Percentiles rank a stretch among this genome's conserved stretches.
Evolutionary conservation across 2,113 vertebrate species (phyloP).

Genomic region (Cephalopterus ornatus): DNA sequence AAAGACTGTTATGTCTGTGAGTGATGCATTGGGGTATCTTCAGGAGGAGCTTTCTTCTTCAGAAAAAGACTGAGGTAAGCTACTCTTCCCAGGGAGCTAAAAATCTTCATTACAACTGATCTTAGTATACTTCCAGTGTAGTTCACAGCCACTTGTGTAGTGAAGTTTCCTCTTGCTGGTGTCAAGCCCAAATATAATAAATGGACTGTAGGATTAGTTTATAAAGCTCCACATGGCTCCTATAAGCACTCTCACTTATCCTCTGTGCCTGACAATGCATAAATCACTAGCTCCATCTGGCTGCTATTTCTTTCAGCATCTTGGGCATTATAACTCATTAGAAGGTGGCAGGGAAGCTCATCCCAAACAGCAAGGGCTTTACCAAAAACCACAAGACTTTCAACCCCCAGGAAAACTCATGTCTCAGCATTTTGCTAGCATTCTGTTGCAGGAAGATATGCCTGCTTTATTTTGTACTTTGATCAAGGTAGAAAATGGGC

Average conservation of each 20-base stretch:
- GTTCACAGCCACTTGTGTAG: accelerated
- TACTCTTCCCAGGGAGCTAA: neutral
- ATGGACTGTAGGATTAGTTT: neutral
- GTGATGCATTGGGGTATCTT: neutral
- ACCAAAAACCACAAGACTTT: neutral
- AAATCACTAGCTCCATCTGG: conserved; percentile 58
- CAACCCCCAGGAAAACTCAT: neutral
- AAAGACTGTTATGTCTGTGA: neutral
- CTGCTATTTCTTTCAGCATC: neutral
- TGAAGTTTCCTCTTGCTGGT: neutral
- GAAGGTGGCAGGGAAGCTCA: neutral
- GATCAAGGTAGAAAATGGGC: neutral
- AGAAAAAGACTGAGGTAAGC: neutral
- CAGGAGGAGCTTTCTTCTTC: neutral
- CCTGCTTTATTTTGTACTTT: neutral
- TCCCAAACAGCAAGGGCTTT: neutral
- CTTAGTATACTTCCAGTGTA: neutral
- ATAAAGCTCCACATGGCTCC: neutral
- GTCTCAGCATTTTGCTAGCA: neutral
- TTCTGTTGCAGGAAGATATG: neutral
- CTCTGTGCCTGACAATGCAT: neutral
- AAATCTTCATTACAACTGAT: neutral
- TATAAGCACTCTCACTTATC: neutral
- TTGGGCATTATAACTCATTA: neutral
- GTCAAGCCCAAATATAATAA: neutral